phyloP scores from a whole-genome alignment of 2,797 vertebrate genomes.

The Steatocranus sp. region DNA sequence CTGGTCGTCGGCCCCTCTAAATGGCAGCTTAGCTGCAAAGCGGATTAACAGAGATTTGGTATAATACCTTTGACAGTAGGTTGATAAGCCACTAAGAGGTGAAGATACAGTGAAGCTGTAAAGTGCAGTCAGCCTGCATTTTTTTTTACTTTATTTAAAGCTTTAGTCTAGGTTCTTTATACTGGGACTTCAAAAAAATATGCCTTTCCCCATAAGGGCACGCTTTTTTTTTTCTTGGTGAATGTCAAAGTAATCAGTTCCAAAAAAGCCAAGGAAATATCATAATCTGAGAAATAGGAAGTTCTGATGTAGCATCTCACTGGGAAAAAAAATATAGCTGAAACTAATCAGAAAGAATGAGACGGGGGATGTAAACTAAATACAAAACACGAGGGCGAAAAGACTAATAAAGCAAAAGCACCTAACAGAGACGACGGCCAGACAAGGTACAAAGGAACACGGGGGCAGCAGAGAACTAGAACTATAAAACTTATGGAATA shows the following conservation, averaged over 20 bases:
- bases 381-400: neutral
- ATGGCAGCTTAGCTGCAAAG: constrained; percentile 32
- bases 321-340: neutral
- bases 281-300: neutral
- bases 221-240: neutral
- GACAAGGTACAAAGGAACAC: neutral
- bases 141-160: neutral
- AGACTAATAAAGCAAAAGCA: neutral
- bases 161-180: neutral
- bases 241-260: neutral
- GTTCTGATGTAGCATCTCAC: neutral
- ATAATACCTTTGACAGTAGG: constrained; percentile 35
- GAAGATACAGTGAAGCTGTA: neutral
- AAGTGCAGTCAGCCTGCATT: neutral
- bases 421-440: neutral
- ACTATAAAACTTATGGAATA: neutral
- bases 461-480: neutral
- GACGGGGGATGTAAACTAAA: neutral
- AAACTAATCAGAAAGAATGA: neutral
- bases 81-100: constrained; percentile 16
- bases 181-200: neutral
- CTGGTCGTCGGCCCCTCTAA: constrained; percentile 4
- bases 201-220: neutral
- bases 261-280: neutral
- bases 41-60: constrained; percentile 51